Percentiles rank a stretch among this genome's conserved stretches.
phyloP scores from a whole-genome alignment of 2,113 vertebrate genomes.

The Paracanthobrama guichenoti region DNA sequence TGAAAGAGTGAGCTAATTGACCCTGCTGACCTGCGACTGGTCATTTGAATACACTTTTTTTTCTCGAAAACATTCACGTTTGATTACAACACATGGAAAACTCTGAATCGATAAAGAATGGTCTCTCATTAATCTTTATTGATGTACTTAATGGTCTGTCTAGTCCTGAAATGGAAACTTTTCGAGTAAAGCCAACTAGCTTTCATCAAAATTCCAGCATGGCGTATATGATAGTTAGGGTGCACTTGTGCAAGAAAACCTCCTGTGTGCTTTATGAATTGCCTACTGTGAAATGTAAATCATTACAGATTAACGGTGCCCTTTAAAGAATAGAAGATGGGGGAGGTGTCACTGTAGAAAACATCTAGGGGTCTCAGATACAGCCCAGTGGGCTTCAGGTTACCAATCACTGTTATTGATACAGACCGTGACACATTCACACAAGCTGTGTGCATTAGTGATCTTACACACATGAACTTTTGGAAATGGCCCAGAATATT shows the following conservation, averaged over 20 bases:
- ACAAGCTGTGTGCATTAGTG: not conserved
- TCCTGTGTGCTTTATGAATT: not conserved
- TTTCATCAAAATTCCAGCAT: not conserved
- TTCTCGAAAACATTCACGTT: conserved; percentile 17
- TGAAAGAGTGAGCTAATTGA: conserved; percentile 17
- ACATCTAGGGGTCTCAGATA: not conserved
- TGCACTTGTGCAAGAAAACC: not conserved
- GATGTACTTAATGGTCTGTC: conserved; percentile 5
- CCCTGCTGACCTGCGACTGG: not conserved
- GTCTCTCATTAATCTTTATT: conserved; percentile 22
- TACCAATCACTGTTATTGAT: not conserved
- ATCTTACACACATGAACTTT: no score
- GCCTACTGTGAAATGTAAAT: conserved; percentile 9
- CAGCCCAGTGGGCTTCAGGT: conserved; percentile 20
- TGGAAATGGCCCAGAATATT: not conserved
- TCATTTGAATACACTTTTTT: conserved; percentile 38
- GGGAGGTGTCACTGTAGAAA: conserved; percentile 11
- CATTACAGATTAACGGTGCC: not conserved
- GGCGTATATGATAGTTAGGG: not conserved
- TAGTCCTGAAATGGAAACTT: not conserved
- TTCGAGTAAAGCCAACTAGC: not conserved
- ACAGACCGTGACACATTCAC: not conserved
- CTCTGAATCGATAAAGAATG: not conserved
- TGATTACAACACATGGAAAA: conserved; percentile 1
- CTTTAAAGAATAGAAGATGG: not conserved